Evolutionary conservation across 2,113 vertebrate genomes (phyloP).

Genomic region (Phaethornis superciliosus): DNA sequence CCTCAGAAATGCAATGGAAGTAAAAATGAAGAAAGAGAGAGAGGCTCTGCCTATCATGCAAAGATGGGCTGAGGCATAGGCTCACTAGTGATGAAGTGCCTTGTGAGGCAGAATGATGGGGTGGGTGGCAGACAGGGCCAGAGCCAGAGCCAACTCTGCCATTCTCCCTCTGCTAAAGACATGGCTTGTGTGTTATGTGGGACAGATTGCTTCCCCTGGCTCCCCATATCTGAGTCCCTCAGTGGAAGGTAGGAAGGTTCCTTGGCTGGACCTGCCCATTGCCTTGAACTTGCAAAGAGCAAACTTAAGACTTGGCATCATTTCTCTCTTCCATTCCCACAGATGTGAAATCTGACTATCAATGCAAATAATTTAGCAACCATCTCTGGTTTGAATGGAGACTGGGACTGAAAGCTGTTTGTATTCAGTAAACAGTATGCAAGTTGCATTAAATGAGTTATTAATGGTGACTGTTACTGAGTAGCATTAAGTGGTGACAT

Average conservation of each 20-base stretch:
- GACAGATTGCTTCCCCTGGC: neutral
- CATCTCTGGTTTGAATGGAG: neutral
- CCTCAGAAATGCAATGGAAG: neutral
- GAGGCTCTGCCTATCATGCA: neutral
- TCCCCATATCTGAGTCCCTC: neutral
- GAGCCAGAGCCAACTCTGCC: neutral
- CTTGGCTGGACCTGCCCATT: neutral
- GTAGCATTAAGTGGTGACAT: neutral
- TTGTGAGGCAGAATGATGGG: neutral
- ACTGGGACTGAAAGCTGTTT: neutral
- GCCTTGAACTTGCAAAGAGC: neutral
- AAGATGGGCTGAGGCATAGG: neutral
- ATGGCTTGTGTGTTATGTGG: neutral
- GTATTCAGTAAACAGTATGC: neutral
- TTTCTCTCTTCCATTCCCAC: neutral
- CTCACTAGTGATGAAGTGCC: rapidly evolving
- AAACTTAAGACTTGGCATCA: neutral
- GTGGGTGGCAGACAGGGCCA: neutral
- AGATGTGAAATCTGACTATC: neutral
- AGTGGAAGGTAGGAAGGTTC: neutral
- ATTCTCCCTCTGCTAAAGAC: neutral
- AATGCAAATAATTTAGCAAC: neutral
- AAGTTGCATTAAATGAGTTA: no score
- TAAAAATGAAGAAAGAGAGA: neutral
- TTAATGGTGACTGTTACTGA: neutral